Base-by-base conservation (phyloP, 2,113 vertebrate species). In the Sinocyclocheilus anophthalmus region DNA sequence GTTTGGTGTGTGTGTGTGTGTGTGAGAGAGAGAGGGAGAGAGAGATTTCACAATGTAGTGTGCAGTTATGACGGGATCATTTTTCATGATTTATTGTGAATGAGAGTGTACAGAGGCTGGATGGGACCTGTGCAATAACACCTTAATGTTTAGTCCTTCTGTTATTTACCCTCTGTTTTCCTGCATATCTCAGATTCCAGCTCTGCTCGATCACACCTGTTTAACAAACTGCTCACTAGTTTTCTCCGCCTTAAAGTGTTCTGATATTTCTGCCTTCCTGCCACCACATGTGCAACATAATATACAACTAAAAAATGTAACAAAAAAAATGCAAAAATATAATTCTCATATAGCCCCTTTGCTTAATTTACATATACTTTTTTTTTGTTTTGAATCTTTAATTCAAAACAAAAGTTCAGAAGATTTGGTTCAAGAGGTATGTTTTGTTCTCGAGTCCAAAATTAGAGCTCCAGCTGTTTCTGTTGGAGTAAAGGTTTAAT, bases 381-480 rank as follows among this genome's bases (percentile, higher is more conserved):
- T 45, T 2, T 11, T 9, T 42, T 6, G 3, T n/a, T n/a, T 12
- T 76, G 5, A 37, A 10, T 48, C 2, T 48, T 81, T 30, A 48
- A 83, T 55, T 70, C 20, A 69, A 18, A 11, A 63, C 14, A 37
- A 20, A 78, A 57, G 53, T 20, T 24, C 37, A 20, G 7, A 30
- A 65, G 59, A 81, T 81, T 26, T 26, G 8, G 3, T 39, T 20
- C n/a, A 39, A 80, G 33, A 80, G 10, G 55, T 42, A 4, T 37
- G 26, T 75, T 75, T 14, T 24, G 39, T 53, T 9, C 24, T 45
- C 0, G 0, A n/a, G 33, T 63, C 37, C 39, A 24, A 65, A 65
- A 45, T 30, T 81, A 45, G 85, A 84, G 76, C 67, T 90, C 92
- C 93, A 94, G 91, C 91, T 94, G 94, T 93, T 93, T 90, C 26